phyloP scores from a whole-genome alignment of 1,140 invertebrate species.

The Zaprionus capensis region DNA sequence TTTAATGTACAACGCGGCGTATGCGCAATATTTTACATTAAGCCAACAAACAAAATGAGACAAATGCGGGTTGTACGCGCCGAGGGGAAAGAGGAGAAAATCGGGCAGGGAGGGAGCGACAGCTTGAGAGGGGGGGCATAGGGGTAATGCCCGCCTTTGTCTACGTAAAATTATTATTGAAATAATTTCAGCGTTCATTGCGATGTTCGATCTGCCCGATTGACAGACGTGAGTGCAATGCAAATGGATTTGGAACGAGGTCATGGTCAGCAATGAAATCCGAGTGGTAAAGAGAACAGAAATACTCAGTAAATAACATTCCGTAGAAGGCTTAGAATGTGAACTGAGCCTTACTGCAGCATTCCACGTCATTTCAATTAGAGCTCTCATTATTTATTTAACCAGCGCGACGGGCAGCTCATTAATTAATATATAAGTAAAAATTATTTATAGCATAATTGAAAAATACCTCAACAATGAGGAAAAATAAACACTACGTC shows the following conservation, averaged over 20 bases:
- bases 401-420: constrained; percentile 16
- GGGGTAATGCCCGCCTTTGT: constrained; percentile 7
- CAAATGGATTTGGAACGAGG: constrained; percentile 1
- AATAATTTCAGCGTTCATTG: constrained; percentile 48
- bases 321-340: not conserved
- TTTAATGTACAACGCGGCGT: constrained; percentile 74
- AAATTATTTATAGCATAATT: constrained; percentile 67
- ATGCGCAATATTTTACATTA: constrained; percentile 80
- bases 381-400: constrained; percentile 58
- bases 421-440: constrained; percentile 60
- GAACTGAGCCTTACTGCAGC: constrained; percentile 4
- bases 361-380: constrained; percentile 33
- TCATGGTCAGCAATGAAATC: not conserved
- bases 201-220: constrained; percentile 42
- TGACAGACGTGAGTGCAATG: constrained; percentile 43
- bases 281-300: not conserved
- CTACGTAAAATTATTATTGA: constrained; percentile 46
- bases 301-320: not conserved
- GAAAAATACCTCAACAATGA: constrained; percentile 45
- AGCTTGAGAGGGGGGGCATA: not conserved
- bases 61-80: constrained; percentile 34
- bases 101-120: not conserved
- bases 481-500: constrained; percentile 1
- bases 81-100: not conserved
- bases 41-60: constrained; percentile 67